Conservation (phyloP, 2,797 vertebrate genomes). For the Ammospiza maritima region DNA sequence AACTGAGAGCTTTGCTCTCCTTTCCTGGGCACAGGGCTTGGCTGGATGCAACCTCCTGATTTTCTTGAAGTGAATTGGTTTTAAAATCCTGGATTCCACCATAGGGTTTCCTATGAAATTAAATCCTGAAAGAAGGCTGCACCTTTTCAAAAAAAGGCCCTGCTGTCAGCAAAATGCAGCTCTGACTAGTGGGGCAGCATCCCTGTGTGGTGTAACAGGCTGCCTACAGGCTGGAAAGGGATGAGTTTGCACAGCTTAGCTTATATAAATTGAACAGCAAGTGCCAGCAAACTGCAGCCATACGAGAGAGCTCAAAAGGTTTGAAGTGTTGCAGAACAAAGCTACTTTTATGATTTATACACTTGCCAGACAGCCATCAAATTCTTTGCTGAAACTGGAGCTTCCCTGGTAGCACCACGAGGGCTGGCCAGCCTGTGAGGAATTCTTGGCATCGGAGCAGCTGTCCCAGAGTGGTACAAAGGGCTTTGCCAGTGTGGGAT, state of each 20-base stretch:
- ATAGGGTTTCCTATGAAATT: slow-evolving; percentile 26
- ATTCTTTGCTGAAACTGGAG: slow-evolving; percentile 73
- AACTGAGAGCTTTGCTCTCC: not conserved
- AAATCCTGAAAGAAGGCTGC: not conserved
- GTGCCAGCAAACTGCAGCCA: slow-evolving; percentile 51
- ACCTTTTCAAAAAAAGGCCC: not conserved
- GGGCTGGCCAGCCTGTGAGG: slow-evolving; percentile 49
- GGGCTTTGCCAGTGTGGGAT: slow-evolving; percentile 51
- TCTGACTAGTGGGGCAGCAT: not conserved
- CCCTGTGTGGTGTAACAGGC: not conserved
- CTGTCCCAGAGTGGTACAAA: slow-evolving; percentile 66
- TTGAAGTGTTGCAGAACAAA: slow-evolving; percentile 71
- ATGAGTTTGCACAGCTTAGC: slow-evolving; percentile 47
- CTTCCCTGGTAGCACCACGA: slow-evolving; percentile 65
- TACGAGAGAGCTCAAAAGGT: not conserved
- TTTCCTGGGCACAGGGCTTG: not conserved
- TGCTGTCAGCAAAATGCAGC: slow-evolving; percentile 10
- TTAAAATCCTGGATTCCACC: not conserved
- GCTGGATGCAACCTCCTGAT: not conserved
- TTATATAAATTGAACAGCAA: slow-evolving; percentile 52
- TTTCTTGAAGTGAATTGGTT: not conserved
- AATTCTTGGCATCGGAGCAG: slow-evolving; percentile 68
- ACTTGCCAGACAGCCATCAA: slow-evolving; percentile 71
- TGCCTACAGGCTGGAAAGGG: slow-evolving; percentile 42
- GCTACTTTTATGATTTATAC: slow-evolving; percentile 74